A percentile compares a stretch with the other conserved stretches of the same genome.
Conservation (phyloP, 2,888 invertebrate genomes). For the Cinara cedri region DNA sequence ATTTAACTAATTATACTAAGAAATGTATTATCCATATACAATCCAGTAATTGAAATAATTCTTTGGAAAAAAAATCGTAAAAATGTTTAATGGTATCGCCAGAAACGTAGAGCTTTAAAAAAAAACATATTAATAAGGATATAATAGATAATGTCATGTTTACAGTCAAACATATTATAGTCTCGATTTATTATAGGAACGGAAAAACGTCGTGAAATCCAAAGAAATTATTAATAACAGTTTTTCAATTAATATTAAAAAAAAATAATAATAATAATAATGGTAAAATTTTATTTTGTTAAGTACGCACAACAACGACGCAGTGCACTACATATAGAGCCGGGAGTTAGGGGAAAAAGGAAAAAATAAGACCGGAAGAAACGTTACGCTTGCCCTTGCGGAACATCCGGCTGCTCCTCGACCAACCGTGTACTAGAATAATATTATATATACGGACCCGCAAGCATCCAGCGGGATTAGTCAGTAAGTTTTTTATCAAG, state of each 20-base stretch:
- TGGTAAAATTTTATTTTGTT: slow-evolving; percentile 4
- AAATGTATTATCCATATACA: too few relatives aligned
- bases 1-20: too few relatives aligned
- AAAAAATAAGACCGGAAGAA: slow-evolving; percentile 48
- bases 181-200: background rate
- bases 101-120: too few relatives aligned
- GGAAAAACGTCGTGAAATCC: slow-evolving; percentile 18
- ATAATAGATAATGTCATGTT: too few relatives aligned
- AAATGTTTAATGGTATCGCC: too few relatives aligned
- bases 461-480: slow-evolving; percentile 32
- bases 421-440: slow-evolving; percentile 52
- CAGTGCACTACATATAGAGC: background rate
- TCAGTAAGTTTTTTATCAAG: slow-evolving; percentile 46
- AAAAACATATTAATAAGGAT: too few relatives aligned
- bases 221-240: slow-evolving; percentile 38
- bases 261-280: too few relatives aligned
- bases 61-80: too few relatives aligned
- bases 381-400: slow-evolving; percentile 57
- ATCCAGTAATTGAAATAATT: too few relatives aligned
- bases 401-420: slow-evolving; percentile 57
- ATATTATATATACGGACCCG: background rate
- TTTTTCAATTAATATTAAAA: slow-evolving; percentile 27
- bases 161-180: background rate
- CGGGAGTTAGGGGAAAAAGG: background rate
- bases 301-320: slow-evolving; percentile 12